Percentiles rank a stretch among this genome's conserved stretches.
These are phyloP conservation scores for Styela plicata DNA, from an alignment of 23 tunicate species.

Conservation along the genomic window DNA sequence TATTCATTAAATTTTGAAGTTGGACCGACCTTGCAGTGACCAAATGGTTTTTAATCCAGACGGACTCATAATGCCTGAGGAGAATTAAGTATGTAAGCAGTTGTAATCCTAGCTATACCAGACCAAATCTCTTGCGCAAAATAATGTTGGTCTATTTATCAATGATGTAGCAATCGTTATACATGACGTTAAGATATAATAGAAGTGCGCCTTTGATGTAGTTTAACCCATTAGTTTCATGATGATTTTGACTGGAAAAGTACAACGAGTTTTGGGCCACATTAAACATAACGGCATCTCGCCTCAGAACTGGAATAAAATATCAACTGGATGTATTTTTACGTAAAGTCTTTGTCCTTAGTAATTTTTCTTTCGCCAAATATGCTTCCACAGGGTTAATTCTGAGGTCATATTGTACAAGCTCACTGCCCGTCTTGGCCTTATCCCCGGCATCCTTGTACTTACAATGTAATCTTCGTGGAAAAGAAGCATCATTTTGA, in stretches of 20 bases:
- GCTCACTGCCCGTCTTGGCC: neutral
- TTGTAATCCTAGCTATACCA: slow-evolving; percentile 25
- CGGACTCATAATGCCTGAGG: slow-evolving; percentile 5
- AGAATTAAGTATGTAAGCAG: slow-evolving; percentile 28
- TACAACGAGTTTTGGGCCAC: too few relatives aligned
- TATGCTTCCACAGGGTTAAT: neutral
- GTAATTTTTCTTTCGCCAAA: too few relatives aligned
- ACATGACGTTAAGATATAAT: neutral
- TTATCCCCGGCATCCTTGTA: slow-evolving; percentile 8
- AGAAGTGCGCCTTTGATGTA: neutral
- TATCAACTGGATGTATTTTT: too few relatives aligned
- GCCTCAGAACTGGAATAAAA: too few relatives aligned
- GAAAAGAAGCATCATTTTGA: too few relatives aligned
- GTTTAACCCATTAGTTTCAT: neutral
- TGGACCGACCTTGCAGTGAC: neutral
- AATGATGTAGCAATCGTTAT: neutral
- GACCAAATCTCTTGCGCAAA: neutral
- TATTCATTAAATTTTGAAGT: neutral
- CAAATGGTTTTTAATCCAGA: slow-evolving; percentile 2
- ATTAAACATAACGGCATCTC: too few relatives aligned
- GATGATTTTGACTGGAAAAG: too few relatives aligned
- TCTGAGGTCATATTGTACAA: neutral
- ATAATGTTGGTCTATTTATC: neutral
- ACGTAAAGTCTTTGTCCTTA: too few relatives aligned
- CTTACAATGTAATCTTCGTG: slow-evolving; percentile 31